Base-by-base conservation (phyloP, 2,888 invertebrate genomes). In the Teinopalpus imperialis region DNA sequence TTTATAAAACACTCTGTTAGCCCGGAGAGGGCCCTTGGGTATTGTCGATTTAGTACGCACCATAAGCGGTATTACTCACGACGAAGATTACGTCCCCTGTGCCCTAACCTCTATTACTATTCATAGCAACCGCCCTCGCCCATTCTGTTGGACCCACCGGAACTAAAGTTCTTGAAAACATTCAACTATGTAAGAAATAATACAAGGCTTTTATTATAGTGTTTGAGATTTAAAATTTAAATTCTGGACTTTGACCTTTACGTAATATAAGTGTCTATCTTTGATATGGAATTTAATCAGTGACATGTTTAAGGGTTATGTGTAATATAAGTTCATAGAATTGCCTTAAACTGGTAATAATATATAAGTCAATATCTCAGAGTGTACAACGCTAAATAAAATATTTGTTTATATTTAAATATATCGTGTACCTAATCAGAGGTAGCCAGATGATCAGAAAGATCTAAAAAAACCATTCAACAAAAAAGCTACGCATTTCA, bases 41-140 rank as follows among this genome's bases (percentile, higher is more conserved):
- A 78, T 81, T 74, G 82, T 81, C 81, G 80, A 88, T 88, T 88
- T 86, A 74, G 78, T 76, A 85, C 83, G 85, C 82, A 79, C 87
- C 85, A 83, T 87, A 86, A 82, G 83, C 78, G 73, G 72, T 69
- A 59, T 74, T 75, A 76, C 63, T 59, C 64, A 57, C 61, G 67
- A 68, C 63, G 64, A 70, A 61, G 57, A 61, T 60, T 59, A 58
- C 42, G 57, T 73, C 77, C 70, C 75, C 56, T 54, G 73, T 69
- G 74, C 61, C 66, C 65, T 68, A 65, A 70, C 74, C 76, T 74
- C 77, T 65, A 82, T 86, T 85, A 82, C 81, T 87, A 88, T 87
- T 87, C 87, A 87, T 87, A 65, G 72, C 63, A 60, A 54, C 54
- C 62, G 62, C 73, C 77, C 74, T 74, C 72, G 61, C 62, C 69